Evolutionary conservation across 2,888 invertebrate genomes (phyloP), one percentile per base, ranked within the genome.

Genomic region (Plagiodera versicolora): DNA sequence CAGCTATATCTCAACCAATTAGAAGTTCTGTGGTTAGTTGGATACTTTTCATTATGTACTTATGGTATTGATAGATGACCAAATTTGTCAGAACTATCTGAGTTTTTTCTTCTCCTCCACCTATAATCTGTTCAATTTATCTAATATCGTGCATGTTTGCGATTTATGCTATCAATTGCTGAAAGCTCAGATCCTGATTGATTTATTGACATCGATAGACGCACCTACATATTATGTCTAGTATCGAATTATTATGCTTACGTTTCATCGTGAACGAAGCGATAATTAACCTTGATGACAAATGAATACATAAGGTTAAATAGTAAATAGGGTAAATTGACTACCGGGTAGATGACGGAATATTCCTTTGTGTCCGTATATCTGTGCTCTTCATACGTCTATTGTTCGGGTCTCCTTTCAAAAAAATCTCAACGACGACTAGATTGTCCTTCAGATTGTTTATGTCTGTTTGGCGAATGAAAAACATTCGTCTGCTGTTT

Each of bases 301-400:
- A 56, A 63, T 28, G 59, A 60, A 63, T 63, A 56, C 60, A 56
- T 59, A 59, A 63, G 63, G 63, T 63, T 63, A 63, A 63, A 56
- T 48, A 48, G 18, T 56, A 48, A 48, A 57, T 60, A 56, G 58
- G 47, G 61, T 58, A 55, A 61, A 61, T 61, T 58, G 49, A 61
- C 57, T 51, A 61, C 58, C 55, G 58, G 54, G 45, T 50, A 47
- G 47, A 47, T 35, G 16, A 28, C 14, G 30, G 28, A 16, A 49
- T 57, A 20, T 45, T 50, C 24, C 44, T 16, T 28, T 45, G 24
- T 19, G 39, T 44, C n/a, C n/a, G n/a, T n/a, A n/a, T 24, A 16
- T 16, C 19, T 35, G 14, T 5, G 11, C 39, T 14, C 28, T 16
- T 28, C 20, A 48, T 14, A 20, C 14, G 28, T 28, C 14, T 14